phyloP scores from a whole-genome alignment of 2,113 vertebrate genomes.

The Rhabdomys dilectus region DNA sequence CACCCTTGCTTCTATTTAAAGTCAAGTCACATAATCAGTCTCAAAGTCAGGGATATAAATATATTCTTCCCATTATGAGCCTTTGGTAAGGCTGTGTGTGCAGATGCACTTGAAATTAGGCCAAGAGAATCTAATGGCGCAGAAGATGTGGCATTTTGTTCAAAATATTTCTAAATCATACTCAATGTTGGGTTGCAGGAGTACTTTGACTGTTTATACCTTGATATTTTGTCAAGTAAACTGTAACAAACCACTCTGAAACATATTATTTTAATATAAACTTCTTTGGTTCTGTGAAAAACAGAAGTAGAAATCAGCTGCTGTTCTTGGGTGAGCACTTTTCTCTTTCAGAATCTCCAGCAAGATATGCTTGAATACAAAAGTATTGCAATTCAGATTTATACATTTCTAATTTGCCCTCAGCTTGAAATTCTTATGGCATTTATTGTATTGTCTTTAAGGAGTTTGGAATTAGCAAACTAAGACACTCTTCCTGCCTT shows the following conservation, averaged over 20 bases:
- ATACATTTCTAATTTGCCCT: not conserved
- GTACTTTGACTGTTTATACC: not conserved
- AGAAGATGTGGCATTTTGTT: not conserved
- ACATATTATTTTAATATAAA: conserved; percentile 15
- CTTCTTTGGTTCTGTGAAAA: not conserved
- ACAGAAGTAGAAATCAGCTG: not conserved
- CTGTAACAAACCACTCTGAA: not conserved
- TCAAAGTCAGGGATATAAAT: conserved; percentile 15
- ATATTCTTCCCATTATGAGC: not conserved
- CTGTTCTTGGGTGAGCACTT: not conserved
- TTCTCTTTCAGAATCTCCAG: not conserved
- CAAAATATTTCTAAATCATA: conserved; percentile 1
- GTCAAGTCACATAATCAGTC: not conserved
- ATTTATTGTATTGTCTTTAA: conserved; percentile 54
- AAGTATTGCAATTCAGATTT: conserved; percentile 12
- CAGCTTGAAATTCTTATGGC: not conserved
- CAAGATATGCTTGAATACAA: not conserved
- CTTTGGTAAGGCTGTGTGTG: not conserved
- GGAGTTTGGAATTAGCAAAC: not conserved
- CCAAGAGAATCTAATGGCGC: not conserved
- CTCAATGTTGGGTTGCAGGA: not conserved
- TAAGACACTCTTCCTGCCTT: conserved; percentile 50
- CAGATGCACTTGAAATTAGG: not conserved
- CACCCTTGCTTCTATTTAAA: conserved; percentile 21
- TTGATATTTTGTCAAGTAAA: conserved; percentile 37